phyloP scores from a whole-genome alignment of 2,888 invertebrate genomes.

The Euspilapteryx auroguttella region DNA sequence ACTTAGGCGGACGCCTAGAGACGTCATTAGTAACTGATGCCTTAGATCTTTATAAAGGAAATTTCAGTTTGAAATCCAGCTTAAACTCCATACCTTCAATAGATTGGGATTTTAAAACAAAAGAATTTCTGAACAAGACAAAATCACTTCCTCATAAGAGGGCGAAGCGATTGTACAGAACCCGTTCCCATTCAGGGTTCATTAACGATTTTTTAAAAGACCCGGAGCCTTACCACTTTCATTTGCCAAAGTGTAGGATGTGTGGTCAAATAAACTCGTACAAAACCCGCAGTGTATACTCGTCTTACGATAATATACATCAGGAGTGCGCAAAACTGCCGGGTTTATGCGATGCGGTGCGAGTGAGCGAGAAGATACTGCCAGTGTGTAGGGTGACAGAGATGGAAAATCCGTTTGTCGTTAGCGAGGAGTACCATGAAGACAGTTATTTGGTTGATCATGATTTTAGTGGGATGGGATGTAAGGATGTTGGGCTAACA shows the following conservation, averaged over 20 bases:
- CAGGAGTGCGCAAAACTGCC: too few relatives aligned
- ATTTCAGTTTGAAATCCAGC: slow-evolving; percentile 29
- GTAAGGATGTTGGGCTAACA: too few relatives aligned
- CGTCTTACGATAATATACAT: too few relatives aligned
- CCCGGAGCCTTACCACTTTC: slow-evolving; percentile 40
- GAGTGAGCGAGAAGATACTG: slow-evolving; percentile 20
- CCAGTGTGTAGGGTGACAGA: slow-evolving; percentile 21
- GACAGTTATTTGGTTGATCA: slow-evolving; percentile 42
- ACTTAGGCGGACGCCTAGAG: too few relatives aligned
- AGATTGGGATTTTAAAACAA: slow-evolving; percentile 33
- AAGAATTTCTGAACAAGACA: slow-evolving; percentile 21
- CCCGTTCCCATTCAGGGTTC: slow-evolving; percentile 40
- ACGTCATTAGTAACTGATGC: slow-evolving; percentile 10
- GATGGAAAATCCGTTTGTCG: slow-evolving; percentile 23
- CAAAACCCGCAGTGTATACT: too few relatives aligned
- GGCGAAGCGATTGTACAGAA: slow-evolving; percentile 22
- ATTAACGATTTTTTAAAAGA: slow-evolving; percentile 33
- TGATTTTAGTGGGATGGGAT: too few relatives aligned
- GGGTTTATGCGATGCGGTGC: slow-evolving; percentile 17
- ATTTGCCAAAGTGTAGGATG: slow-evolving; percentile 34
- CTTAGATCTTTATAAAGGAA: slow-evolving; percentile 12
- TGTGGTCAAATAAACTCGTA: too few relatives aligned
- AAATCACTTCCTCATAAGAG: slow-evolving; percentile 25
- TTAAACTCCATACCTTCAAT: slow-evolving; percentile 35
- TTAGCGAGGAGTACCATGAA: slow-evolving; percentile 46